A percentile compares a stretch with the other conserved stretches of the same genome.
Evolutionary conservation across 2,113 vertebrate species (phyloP).

Genomic region (Entelurus aequoreus): DNA sequence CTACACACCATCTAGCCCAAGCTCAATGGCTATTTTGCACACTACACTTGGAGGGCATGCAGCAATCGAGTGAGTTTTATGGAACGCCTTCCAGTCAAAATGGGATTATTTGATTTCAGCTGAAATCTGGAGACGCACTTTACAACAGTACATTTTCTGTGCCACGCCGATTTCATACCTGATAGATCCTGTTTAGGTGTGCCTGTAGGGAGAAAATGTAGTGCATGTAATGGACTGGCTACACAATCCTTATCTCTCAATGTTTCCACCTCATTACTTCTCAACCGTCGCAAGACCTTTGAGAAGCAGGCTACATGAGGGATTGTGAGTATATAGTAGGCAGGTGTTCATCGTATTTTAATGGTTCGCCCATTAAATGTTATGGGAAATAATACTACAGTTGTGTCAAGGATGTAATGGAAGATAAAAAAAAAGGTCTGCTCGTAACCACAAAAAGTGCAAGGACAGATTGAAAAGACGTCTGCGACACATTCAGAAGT

Average conservation of each 20-base stretch:
- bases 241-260: slow-evolving; percentile 40
- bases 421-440: slow-evolving; percentile 9
- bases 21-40: slow-evolving; percentile 46
- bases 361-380: slow-evolving; percentile 37
- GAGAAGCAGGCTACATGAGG: slow-evolving; percentile 29
- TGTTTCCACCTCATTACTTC: slow-evolving; percentile 33
- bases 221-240: slow-evolving; percentile 65
- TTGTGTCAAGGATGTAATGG: slow-evolving; percentile 40
- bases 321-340: slow-evolving; percentile 43
- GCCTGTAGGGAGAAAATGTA: slow-evolving; percentile 76
- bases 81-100: slow-evolving; percentile 49
- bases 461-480: slow-evolving; percentile 31
- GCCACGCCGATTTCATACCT: slow-evolving; percentile 74
- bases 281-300: slow-evolving; percentile 39
- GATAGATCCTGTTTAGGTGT: slow-evolving; percentile 79
- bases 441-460: not conserved
- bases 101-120: slow-evolving; percentile 43
- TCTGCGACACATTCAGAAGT: slow-evolving; percentile 7
- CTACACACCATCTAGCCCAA: slow-evolving; percentile 18
- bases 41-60: slow-evolving; percentile 56
- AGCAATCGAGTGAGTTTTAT: slow-evolving; percentile 55
- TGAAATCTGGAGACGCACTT: slow-evolving; percentile 48
- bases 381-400: slow-evolving; percentile 20
- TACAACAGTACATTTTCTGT: slow-evolving; percentile 67
- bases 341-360: slow-evolving; percentile 41